Conservation (phyloP, 2,113 vertebrate genomes). For the Glaucomys volans region DNA sequence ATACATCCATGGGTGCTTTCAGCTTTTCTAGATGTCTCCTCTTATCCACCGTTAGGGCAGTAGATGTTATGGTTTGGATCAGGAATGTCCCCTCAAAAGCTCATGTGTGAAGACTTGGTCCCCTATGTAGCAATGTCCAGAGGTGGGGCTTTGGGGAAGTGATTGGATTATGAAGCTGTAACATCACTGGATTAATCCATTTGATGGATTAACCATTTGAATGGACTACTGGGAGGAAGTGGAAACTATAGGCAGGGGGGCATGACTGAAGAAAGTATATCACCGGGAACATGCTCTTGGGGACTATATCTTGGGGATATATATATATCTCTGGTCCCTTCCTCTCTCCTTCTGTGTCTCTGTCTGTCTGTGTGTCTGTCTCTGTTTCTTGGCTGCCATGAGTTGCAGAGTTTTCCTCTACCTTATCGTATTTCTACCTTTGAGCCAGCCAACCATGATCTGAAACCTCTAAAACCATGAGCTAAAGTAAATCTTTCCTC, state of each 20-base stretch:
- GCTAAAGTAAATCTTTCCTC: not conserved
- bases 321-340: not conserved
- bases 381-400: not conserved
- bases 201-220: not conserved
- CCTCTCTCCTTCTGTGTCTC: not conserved
- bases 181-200: not conserved
- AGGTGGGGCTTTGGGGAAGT: not conserved
- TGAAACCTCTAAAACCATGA: not conserved
- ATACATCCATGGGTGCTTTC: not conserved
- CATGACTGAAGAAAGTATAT: not conserved
- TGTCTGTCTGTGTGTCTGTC: too few species aligned
- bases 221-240: not conserved
- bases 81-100: not conserved
- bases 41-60: not conserved
- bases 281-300: not conserved
- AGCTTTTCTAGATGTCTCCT: not conserved
- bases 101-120: not conserved
- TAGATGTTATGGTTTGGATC: not conserved
- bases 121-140: not conserved
- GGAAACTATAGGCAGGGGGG: not conserved
- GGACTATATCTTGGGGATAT: not conserved
- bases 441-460: not conserved
- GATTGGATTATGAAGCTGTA: not conserved
- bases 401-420: not conserved
- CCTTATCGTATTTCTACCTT: not conserved